These are phyloP conservation scores for Nerophis ophidion DNA, from an alignment of 2,113 vertebrate genomes.

Conservation along the genomic window DNA sequence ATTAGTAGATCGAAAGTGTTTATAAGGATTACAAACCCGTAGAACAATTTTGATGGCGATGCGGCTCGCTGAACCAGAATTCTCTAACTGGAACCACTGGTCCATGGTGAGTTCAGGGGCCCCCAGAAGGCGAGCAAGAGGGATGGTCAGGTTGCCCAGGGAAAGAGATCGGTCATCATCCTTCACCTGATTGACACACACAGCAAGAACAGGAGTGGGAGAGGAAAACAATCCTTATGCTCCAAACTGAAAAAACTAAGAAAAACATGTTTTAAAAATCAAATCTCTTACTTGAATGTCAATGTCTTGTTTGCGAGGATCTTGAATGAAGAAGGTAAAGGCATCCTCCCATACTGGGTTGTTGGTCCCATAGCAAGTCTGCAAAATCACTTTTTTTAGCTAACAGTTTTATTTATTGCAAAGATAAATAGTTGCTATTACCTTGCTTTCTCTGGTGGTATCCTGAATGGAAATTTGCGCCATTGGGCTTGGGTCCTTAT, in stretches of 20 bases:
- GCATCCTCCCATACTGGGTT: slow-evolving; percentile 83
- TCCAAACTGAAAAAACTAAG: background rate
- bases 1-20: too few relatives aligned
- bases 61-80: slow-evolving; percentile 77
- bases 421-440: slow-evolving; percentile 28
- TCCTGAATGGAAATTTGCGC: slow-evolving; percentile 85
- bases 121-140: slow-evolving; percentile 74
- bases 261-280: background rate
- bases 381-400: background rate
- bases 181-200: slow-evolving; percentile 74
- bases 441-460: slow-evolving; percentile 83
- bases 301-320: slow-evolving; percentile 79
- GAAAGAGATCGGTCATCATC: slow-evolving; percentile 79
- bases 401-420: background rate
- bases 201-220: background rate
- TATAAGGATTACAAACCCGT: slow-evolving; percentile 67
- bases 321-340: slow-evolving; percentile 88
- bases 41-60: slow-evolving; percentile 82
- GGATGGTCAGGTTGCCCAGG: slow-evolving; percentile 78
- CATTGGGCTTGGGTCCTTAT: slow-evolving; percentile 83
- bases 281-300: slow-evolving; percentile 76
- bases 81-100: slow-evolving; percentile 85
- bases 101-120: slow-evolving; percentile 78
- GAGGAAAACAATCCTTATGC: background rate
- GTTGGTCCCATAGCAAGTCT: slow-evolving; percentile 76